Evolutionary conservation across 2,113 vertebrate species (phyloP), one percentile per base, ranked within the genome.

Genomic region (Ia io): DNA sequence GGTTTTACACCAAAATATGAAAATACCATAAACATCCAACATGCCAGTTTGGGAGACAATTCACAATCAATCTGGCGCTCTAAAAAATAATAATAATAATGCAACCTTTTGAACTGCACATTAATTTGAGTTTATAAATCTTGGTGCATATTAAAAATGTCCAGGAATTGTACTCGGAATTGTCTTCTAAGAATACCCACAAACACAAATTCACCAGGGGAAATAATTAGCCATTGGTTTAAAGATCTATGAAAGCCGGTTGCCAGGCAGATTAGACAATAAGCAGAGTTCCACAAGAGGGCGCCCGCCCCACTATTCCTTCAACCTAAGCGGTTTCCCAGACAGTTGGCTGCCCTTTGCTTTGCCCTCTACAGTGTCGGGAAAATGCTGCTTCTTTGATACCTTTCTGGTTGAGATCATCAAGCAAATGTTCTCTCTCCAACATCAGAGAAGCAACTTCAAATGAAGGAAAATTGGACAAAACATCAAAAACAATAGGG

Each of bases 231-330:
- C 47, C 23, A 32, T 37, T 93, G 80, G 59, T 83, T 87, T 82
- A 51, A 84, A 94, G 82, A 84, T 47, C 74, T 78, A 14, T 22
- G 40, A 44, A 71, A 90, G 73, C 83, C n/a, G 73, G 90, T 90
- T 96, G 51, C 94, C 74, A 69, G 95, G 96, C 78, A 51, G 92
- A 89, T 85, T 90, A 92, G 80, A 56, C 44, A 7, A 0, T 0
- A 47, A 70, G 25, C 37, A 0, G 13, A n/a, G 9, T 22, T 89
- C 93, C 96, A 95, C 82, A 25, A 96, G 96, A 82, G 93, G 96
- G 96, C 49, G 30, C 84, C 35, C 25, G 84, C 37, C 11, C 35
- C 18, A 2, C 13, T n/a, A 5, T 13, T 63, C 59, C 85, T 56
- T 16, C 20, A 28, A 30, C 5, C 22, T 16, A 7, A 61, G 11